phyloP scores from a whole-genome alignment of 64 coral and sea anemone species.

The Stichodactyla helianthus region DNA sequence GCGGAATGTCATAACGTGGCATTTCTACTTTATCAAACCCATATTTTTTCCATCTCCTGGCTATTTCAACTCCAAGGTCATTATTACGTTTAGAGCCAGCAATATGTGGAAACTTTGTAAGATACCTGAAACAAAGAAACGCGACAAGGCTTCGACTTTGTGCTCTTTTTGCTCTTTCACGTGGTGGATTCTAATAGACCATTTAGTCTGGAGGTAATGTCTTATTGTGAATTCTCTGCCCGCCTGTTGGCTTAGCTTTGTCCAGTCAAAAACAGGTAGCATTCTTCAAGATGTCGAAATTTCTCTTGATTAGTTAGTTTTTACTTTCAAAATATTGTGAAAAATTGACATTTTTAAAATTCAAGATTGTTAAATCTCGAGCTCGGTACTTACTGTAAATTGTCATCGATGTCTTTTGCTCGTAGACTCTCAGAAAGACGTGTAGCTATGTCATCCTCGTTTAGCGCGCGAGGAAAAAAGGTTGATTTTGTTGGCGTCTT shows the following conservation, averaged over 20 bases:
- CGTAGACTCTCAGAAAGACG: neutral
- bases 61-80: slow-evolving; percentile 14
- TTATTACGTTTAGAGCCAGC: slow-evolving; percentile 27
- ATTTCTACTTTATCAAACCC: slow-evolving; percentile 28
- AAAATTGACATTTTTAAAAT: no score
- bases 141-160: neutral
- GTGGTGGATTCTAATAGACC: neutral
- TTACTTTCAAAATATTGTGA: no score
- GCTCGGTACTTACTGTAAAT: neutral
- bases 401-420: neutral
- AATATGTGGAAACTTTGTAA: slow-evolving; percentile 5
- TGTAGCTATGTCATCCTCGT: neutral
- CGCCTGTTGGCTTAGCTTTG: no score
- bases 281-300: no score
- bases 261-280: no score
- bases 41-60: neutral
- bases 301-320: no score
- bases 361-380: no score
- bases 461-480: neutral
- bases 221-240: no score
- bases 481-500: neutral
- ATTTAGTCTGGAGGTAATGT: no score
- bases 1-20: slow-evolving; percentile 15
- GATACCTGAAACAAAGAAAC: neutral
- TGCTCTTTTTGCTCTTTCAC: neutral